A percentile compares a stretch with the other conserved stretches of the same genome.
phyloP scores from a whole-genome alignment of 1,140 invertebrate genomes.

The Drosophila dunni region DNA sequence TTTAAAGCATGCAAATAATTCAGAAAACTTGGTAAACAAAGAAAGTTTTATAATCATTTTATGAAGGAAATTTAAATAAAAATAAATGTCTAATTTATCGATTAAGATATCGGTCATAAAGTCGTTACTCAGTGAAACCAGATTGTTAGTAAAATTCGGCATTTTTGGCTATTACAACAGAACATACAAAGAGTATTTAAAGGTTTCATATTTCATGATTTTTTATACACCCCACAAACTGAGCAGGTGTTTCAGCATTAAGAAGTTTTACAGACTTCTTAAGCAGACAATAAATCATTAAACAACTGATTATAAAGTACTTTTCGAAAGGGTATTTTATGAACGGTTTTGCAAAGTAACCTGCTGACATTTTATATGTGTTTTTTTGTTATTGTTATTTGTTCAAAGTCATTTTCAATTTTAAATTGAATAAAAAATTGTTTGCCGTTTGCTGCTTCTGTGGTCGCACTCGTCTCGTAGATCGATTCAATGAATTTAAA shows the following conservation, averaged over 20 bases:
- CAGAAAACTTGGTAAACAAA: background rate
- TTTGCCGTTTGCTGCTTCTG: conserved; percentile 23
- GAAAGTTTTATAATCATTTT: background rate
- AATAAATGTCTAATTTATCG: no score
- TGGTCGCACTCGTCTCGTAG: conserved; percentile 51
- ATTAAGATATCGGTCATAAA: no score
- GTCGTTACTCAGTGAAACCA: no score
- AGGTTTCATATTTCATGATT: background rate
- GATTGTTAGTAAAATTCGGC: no score
- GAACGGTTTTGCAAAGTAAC: background rate
- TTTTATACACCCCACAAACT: background rate
- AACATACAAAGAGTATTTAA: background rate
- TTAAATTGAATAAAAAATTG: conserved; percentile 64
- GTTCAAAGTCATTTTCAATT: conserved; percentile 57
- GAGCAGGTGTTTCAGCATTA: background rate
- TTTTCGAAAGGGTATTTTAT: conserved; percentile 34
- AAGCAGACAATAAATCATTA: background rate
- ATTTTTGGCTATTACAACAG: background rate
- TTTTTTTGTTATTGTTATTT: conserved; percentile 23
- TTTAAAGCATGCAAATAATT: background rate
- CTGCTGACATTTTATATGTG: conserved; percentile 21
- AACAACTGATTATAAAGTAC: background rate
- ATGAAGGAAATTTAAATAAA: no score
- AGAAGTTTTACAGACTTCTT: background rate
- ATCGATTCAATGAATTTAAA: conserved; percentile 83